Evolutionary conservation across 2,113 vertebrate species (phyloP), one percentile per base, ranked within the genome.

Genomic region (Triplophysa siluroides): DNA sequence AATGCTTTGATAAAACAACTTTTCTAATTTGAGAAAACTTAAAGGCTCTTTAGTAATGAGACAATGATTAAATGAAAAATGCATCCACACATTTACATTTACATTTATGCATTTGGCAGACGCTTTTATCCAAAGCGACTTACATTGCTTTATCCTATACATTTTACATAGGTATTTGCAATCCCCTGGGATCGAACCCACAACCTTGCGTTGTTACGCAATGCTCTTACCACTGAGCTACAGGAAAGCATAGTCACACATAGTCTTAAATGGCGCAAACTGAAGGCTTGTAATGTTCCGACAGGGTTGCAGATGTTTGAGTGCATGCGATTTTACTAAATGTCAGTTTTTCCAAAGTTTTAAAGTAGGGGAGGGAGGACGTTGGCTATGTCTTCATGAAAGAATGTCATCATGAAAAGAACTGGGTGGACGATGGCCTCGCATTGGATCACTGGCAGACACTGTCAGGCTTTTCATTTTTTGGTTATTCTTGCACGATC

Each of bases 311-410:
- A 73, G 67, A 61, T 52, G 68, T 78, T 63, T 5, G 24, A n/a
- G 64, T n/a, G 61, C 47, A 78, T 45, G 77, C 24, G 60, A 23
- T 29, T 77, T 83, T 68, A 75, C 64, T 26, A 63, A 66, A 64
- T 45, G 64, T 75, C 81, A 78, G 70, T 69, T 64, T 79, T 79
- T 79, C 81, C 81, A 29, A 74, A 52, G 64, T 23, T 75, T 52
- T 54, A 78, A 78, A 43, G 21, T 23, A 60, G 41, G 38, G 23
- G 21, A 6, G 60, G 38, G 73, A 33, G 14, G n/a, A 13, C 12
- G 56, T 63, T 78, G 50, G 65, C 29, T 64, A 21, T 63, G 71
- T 68, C 70, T 79, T 58, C 18, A 13, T 52, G 14, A 52, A 18
- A 52, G 50, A 52, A 52, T 29, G 69, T 33, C 29, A 19, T 83